Conservation (phyloP, 2,113 vertebrate species). For the Corythaixoides concolor region DNA sequence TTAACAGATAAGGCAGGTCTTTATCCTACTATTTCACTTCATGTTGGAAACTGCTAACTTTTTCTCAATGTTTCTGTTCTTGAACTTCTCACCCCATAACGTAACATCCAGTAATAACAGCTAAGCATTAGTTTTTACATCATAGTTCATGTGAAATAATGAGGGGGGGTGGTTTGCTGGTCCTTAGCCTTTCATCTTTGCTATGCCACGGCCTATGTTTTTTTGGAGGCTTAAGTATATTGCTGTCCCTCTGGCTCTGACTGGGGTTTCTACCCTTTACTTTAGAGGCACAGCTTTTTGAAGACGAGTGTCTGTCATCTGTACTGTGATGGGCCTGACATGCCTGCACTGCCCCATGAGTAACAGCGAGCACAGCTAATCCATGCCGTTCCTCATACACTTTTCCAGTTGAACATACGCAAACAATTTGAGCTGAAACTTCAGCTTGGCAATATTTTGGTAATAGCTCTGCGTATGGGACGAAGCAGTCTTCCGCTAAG, state of each 20-base stretch:
- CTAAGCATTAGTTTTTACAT: neutral
- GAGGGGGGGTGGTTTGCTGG: neutral
- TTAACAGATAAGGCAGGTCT: neutral
- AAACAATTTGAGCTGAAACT: conserved; percentile 43
- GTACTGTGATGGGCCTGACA: neutral
- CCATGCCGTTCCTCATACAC: neutral
- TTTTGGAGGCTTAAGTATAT: neutral
- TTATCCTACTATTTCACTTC: neutral
- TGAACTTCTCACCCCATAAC: neutral
- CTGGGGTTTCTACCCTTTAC: neutral
- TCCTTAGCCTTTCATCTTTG: neutral
- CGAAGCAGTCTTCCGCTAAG: neutral
- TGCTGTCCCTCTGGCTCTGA: neutral
- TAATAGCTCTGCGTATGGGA: neutral
- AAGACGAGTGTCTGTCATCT: neutral
- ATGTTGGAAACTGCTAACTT: neutral
- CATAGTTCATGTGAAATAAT: neutral
- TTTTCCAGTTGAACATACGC: conserved; percentile 25
- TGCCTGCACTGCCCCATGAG: neutral
- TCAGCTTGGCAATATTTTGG: conserved; percentile 23
- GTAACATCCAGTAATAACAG: neutral
- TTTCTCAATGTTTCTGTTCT: neutral
- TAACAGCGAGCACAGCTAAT: conserved; percentile 27
- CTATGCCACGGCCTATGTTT: neutral
- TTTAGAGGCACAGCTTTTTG: neutral